These are phyloP conservation scores for Tachina lurida DNA, from an alignment of 2,888 invertebrate species.

Conservation along the genomic window DNA sequence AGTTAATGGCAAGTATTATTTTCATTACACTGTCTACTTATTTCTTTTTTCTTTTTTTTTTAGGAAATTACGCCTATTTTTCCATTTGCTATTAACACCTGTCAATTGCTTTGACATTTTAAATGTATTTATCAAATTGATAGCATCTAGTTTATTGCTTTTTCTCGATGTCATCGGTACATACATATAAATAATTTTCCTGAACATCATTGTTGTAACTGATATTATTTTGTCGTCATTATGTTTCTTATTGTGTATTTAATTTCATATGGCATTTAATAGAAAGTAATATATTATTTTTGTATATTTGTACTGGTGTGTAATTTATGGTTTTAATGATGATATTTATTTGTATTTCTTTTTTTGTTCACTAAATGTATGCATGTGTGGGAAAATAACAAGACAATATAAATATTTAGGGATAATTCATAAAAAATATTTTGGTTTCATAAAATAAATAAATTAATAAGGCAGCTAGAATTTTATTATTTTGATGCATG, in stretches of 20 bases:
- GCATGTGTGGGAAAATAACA: background rate
- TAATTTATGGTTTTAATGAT: constrained; percentile 33
- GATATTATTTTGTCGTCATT: constrained; percentile 8
- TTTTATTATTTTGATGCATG: too few species aligned
- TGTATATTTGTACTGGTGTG: background rate
- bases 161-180: constrained; percentile 23
- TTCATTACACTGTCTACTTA: background rate
- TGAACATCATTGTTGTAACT: background rate
- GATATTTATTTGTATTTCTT: constrained; percentile 19
- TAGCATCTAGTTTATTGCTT: constrained; percentile 31
- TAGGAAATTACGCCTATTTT: background rate
- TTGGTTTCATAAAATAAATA: too few species aligned
- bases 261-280: background rate
- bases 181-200: background rate
- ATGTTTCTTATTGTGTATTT: background rate
- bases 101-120: constrained; percentile 25
- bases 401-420: too few species aligned
- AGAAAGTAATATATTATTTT: constrained; percentile 33
- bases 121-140: constrained; percentile 47
- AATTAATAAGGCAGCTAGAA: too few species aligned
- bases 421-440: too few species aligned
- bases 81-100: background rate
- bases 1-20: background rate
- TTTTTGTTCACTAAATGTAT: background rate
- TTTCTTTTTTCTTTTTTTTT: background rate